Percentiles rank a stretch among this genome's conserved stretches.
Evolutionary conservation across 2,113 vertebrate species (phyloP).

Genomic region (Mesembrinibis cayennensis): DNA sequence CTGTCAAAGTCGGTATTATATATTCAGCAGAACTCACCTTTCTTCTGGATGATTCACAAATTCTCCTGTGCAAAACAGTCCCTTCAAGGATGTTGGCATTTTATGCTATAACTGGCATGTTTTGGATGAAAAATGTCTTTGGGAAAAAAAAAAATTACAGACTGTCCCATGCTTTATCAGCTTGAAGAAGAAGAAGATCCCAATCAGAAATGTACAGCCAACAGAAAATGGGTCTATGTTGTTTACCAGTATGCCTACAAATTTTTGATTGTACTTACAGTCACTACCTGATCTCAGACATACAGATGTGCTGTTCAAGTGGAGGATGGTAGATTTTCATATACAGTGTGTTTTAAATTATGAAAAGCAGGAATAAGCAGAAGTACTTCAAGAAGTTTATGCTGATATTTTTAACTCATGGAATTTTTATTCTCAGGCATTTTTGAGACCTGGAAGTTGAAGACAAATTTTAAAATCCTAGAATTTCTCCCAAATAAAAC

Average conservation of each 20-base stretch:
- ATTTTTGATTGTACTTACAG: not conserved
- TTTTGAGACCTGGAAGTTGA: not conserved
- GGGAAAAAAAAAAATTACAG: not conserved
- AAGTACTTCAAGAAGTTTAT: not conserved
- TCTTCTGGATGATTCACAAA: not conserved
- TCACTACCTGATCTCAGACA: rapidly evolving
- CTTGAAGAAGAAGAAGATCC: not conserved
- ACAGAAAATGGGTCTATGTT: not conserved
- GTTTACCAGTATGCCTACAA: not conserved
- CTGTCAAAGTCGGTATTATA: not conserved
- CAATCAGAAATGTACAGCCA: not conserved
- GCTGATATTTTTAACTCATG: not conserved
- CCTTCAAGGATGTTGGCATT: not conserved
- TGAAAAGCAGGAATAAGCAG: not conserved
- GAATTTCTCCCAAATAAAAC: not conserved
- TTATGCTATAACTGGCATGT: rapidly evolving
- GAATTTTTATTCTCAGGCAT: not conserved
- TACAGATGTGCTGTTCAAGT: not conserved
- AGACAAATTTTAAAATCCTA: not conserved
- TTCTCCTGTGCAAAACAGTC: not conserved
- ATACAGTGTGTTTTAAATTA: not conserved
- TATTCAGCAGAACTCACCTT: slow-evolving; percentile 4
- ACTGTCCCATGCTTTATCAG: not conserved
- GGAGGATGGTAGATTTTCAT: not conserved
- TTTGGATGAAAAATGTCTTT: not conserved